Evolutionary conservation across 2,797 vertebrate genomes (phyloP).

Genomic region (Microchirus variegatus): DNA sequence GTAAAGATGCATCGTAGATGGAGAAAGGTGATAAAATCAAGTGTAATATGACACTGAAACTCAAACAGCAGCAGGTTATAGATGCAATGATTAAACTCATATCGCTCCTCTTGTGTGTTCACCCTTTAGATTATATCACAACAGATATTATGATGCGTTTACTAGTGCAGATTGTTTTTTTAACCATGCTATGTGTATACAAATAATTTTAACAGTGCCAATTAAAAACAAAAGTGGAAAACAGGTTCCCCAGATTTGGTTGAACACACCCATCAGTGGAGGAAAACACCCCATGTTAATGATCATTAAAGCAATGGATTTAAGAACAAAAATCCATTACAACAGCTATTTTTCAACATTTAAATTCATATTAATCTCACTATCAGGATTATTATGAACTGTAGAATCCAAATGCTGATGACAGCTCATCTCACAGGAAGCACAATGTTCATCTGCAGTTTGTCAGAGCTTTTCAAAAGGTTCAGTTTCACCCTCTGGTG

Average conservation of each 20-base stretch:
- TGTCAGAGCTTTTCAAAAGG: constrained; percentile 1
- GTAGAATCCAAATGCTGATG: too few species aligned
- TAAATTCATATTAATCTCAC: too few species aligned
- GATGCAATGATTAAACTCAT: too few species aligned
- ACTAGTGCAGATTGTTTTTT: background rate
- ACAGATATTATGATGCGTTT: background rate
- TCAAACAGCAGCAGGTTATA: background rate
- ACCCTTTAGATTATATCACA: background rate
- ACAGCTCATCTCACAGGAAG: background rate
- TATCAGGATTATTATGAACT: background rate
- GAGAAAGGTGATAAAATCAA: too few species aligned
- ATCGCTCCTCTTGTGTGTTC: constrained; percentile 5
- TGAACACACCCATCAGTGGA: background rate
- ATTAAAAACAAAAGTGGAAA: background rate
- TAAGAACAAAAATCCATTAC: too few species aligned
- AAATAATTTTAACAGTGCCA: background rate
- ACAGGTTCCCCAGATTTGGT: background rate
- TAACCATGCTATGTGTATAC: background rate
- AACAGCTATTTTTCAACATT: background rate
- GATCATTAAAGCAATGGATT: too few species aligned
- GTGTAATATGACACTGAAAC: background rate
- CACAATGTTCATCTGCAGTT: background rate
- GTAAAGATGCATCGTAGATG: too few species aligned
- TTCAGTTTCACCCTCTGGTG: constrained; percentile 8
- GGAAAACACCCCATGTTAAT: background rate